Base-by-base conservation (phyloP, 2,797 vertebrate species). In the Catharus ustulatus region DNA sequence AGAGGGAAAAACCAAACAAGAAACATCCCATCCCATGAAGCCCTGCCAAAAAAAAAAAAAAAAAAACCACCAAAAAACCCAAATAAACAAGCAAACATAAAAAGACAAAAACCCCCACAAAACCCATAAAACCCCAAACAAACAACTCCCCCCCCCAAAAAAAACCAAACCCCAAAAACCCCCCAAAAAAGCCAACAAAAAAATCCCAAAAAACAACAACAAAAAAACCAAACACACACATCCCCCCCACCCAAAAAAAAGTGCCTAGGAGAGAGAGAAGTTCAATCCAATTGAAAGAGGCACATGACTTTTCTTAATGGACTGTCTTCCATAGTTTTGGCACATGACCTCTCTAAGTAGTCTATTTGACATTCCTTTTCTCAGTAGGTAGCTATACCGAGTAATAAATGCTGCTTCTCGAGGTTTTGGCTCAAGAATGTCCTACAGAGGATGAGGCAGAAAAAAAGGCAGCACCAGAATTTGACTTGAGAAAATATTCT, bases 401-500 rank as follows among this genome's bases (percentile, higher is more conserved):
- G 21, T 75, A 90, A 63, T 22, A 63, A 81, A 84, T 24, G 16
- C 24, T 73, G 7, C 40, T 82, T 90, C 58, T 61, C 55, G 42
- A 74, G 40, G 23, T 67, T 79, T 84, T 76, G 67, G 57, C 45
- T 86, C 27, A 85, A 76, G 42, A 76, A 68, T 57, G n/a, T 76
- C 52, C 48, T 78, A 34, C 8, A 71, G 29, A 78, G 29, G 21
- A 91, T 13, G 42, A 61, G 55, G 52, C 7, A 87, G 64, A 90
- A 67, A 81, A 52, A 62, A 46, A 93, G 49, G 66, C 27, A 92
- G 62, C 26, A 68, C 22, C 54, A 93, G 29, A 84, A 79, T 4
- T 15, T 51, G n/a, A 76, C 62, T 58, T 45, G 9, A 81, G 46
- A 94, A 88, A 74, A 81, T 79, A 87, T 34, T 89, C 46, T 73